phyloP scores from a whole-genome alignment of 2,888 invertebrate genomes.

The Trachelus stipa region DNA sequence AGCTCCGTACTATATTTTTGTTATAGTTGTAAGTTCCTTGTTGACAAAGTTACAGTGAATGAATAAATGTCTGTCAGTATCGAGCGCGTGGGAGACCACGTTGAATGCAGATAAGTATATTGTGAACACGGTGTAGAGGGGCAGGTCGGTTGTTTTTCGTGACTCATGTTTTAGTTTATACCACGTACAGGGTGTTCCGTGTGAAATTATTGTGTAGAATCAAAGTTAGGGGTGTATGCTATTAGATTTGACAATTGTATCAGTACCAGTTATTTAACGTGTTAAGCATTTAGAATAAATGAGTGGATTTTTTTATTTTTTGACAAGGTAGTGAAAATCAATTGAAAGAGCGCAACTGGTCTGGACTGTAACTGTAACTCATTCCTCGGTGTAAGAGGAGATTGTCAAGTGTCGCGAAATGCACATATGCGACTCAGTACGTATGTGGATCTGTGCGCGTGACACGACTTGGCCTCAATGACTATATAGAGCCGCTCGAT shows the following conservation, averaged over 20 bases:
- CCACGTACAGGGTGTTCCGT: constrained; percentile 1
- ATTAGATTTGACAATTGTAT: neutral
- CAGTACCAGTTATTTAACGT: neutral
- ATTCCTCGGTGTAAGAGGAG: neutral
- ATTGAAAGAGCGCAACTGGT: neutral
- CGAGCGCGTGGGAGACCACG: constrained; percentile 41
- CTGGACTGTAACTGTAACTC: neutral
- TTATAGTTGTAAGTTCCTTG: constrained; percentile 5
- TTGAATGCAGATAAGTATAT: constrained; percentile 37
- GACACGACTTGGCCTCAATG: neutral
- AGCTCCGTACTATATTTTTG: neutral
- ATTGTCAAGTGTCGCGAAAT: neutral
- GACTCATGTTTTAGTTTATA: constrained; percentile 14
- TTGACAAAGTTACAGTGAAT: constrained; percentile 23
- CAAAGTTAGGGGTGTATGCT: neutral
- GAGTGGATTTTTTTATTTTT: neutral
- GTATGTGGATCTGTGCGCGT: neutral
- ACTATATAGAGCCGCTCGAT: neutral
- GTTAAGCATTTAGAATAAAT: neutral
- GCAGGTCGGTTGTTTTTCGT: neutral
- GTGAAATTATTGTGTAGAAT: neutral
- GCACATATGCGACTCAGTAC: neutral
- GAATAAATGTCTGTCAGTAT: constrained; percentile 32
- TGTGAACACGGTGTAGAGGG: constrained; percentile 26
- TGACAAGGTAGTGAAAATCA: neutral